Percentiles rank a stretch among this genome's conserved stretches.
Evolutionary conservation across 2,888 invertebrate species (phyloP).

Genomic region (Hypolimnas misippus): DNA sequence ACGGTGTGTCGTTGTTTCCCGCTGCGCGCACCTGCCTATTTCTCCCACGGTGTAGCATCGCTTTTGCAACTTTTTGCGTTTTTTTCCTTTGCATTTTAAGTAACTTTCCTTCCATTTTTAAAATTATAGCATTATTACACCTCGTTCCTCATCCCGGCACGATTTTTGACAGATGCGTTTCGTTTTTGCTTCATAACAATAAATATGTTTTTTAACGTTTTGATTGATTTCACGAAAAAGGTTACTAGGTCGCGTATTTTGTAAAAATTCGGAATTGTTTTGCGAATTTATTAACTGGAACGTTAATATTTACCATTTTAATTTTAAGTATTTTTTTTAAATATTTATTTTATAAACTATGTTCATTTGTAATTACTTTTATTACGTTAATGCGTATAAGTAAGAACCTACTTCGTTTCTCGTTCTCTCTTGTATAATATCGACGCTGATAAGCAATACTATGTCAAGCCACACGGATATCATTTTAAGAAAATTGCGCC

Average conservation of each 20-base stretch:
- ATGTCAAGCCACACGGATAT: no score
- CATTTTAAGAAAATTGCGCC: no score
- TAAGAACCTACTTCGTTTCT: no score
- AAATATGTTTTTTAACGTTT: slow-evolving; percentile 1
- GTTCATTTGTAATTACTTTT: no score
- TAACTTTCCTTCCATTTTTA: slow-evolving; percentile 78
- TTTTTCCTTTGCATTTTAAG: slow-evolving; percentile 70
- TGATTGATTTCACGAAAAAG: slow-evolving; percentile 5
- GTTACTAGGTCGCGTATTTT: neutral
- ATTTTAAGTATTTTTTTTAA: neutral
- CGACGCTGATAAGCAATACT: no score
- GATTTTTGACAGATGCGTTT: slow-evolving; percentile 41
- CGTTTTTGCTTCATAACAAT: slow-evolving; percentile 15
- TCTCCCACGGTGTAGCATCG: slow-evolving; percentile 76
- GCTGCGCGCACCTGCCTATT: slow-evolving; percentile 66
- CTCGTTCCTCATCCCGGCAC: slow-evolving; percentile 56
- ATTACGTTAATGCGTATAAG: no score
- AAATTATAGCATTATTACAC: slow-evolving; percentile 61
- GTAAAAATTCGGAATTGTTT: neutral
- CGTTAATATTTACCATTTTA: neutral
- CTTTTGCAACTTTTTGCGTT: slow-evolving; percentile 59
- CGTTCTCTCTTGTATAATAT: no score
- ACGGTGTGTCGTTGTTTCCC: slow-evolving; percentile 49
- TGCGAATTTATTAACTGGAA: neutral
- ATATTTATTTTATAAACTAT: neutral